Evolutionary conservation across 2,888 invertebrate genomes (phyloP).

Genomic region (Hydriomena furcata): DNA sequence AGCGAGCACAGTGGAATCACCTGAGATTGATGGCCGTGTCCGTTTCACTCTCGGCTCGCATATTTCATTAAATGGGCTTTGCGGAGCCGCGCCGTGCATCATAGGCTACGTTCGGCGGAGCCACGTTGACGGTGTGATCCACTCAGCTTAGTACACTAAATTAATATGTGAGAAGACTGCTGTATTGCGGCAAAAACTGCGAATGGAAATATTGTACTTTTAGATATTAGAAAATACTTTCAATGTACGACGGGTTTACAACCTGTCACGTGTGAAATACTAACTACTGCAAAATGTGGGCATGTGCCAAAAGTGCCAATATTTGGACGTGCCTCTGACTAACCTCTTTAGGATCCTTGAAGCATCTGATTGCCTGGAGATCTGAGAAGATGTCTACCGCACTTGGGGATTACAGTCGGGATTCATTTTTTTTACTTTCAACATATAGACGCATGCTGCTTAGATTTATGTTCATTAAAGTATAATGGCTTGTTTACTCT

Average conservation of each 20-base stretch:
- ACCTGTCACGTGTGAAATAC: no score
- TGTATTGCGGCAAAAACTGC: constrained; percentile 50
- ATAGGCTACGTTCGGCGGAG: constrained; percentile 66
- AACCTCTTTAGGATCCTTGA: no score
- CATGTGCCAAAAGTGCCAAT: no score
- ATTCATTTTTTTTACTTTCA: no score
- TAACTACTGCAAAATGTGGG: no score
- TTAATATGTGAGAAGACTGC: constrained; percentile 67
- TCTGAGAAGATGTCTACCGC: no score
- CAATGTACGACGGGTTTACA: no score
- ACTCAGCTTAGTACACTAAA: constrained; percentile 73
- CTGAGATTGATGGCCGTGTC: constrained; percentile 75
- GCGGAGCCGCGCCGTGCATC: constrained; percentile 73
- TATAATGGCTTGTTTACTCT: no score
- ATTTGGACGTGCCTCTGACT: no score
- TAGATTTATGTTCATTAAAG: constrained; percentile 1
- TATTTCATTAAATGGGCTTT: constrained; percentile 78
- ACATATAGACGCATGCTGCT: no score
- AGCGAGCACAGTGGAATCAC: constrained; percentile 56
- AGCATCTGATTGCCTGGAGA: no score
- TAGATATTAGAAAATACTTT: neutral
- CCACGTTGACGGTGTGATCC: constrained; percentile 72
- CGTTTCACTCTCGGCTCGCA: constrained; percentile 69
- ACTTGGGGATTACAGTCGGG: no score
- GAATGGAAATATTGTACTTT: constrained; percentile 28